phyloP scores from a whole-genome alignment of 2,797 vertebrate species.

The Psittacula echo region DNA sequence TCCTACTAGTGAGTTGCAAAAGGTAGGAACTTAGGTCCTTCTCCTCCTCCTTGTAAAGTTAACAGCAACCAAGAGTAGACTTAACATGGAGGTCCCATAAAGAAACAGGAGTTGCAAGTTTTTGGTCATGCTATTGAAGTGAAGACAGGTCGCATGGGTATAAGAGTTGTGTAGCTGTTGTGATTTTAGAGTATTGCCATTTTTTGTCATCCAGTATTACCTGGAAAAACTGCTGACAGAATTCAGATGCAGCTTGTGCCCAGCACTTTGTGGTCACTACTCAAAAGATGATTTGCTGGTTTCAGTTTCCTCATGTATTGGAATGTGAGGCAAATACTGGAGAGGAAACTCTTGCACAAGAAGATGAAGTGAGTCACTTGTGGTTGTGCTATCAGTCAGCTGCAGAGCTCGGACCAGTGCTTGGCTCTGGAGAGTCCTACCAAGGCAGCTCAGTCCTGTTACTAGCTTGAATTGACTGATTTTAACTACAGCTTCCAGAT shows the following conservation, averaged over 20 bases:
- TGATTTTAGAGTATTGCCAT: neutral
- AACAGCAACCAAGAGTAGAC: neutral
- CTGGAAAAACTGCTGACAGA: neutral
- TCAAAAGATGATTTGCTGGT: neutral
- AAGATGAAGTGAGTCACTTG: neutral
- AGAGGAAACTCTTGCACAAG: neutral
- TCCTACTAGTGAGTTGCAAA: neutral
- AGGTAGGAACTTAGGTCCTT: neutral
- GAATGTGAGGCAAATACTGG: neutral
- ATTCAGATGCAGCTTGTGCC: neutral
- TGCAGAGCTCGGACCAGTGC: neutral
- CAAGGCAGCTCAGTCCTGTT: neutral
- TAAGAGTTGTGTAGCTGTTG: neutral
- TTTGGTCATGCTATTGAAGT: no score
- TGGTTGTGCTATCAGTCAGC: neutral
- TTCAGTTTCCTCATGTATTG: neutral
- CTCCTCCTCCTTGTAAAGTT: neutral
- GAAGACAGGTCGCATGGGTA: neutral
- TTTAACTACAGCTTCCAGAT: neutral
- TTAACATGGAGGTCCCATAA: neutral
- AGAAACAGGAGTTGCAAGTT: neutral
- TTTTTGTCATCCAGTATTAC: neutral
- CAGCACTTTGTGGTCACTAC: neutral
- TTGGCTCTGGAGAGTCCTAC: fast-evolving
- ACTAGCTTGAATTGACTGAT: neutral